Base-by-base conservation (phyloP, 1,140 invertebrate species). In the Brachionus koreanus region DNA sequence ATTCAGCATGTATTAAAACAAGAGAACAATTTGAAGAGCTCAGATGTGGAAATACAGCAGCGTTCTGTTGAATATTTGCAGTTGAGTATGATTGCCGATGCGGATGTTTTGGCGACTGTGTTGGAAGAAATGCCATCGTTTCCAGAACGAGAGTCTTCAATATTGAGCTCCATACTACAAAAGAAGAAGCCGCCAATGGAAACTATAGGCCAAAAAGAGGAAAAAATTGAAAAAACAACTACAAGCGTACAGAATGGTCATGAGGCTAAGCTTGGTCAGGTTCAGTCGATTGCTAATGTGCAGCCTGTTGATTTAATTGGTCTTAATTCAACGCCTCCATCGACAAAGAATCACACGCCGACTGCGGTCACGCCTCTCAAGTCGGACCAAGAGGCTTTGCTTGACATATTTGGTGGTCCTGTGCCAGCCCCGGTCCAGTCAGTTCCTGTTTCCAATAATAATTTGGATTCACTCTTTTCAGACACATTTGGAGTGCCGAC, bases 51-150 rank as follows among this genome's bases (percentile, higher is more conserved):
- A 88, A 88, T 99, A 16, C 98, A 99, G 87, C 97, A 99, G 88
- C 91, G 98, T 86, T 95, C 97, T 67, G 96, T 96, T 39, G 98
- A 99, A 89, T 99, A 99, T 90, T 90, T 99, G 29, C 95, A 97
- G 85, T 89, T 99, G 49, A 98, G 95, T 87, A 95, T 96, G 84
- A 94, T 98, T 81, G 95, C 97, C 10, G 95, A 95, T 65, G 93
- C 94, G 33, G 97, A 99, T 91, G 97, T 99, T 84, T 89, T 99
- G 87, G 96, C 96, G 5, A 98, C 96, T 65, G 97, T 99, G 77
- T 90, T 99, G 74, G 98, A 99, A 91, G 97, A 99, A 91, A 99
- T 99, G 98, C 98, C 98, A 72, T 96, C 97, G 65, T 99, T 99
- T 90, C 95, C 97, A 2, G 98, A 99, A 89, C 91, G 97, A 85